Evolutionary conservation across 2,113 vertebrate genomes (phyloP).

Genomic region (Tyrannus savana): DNA sequence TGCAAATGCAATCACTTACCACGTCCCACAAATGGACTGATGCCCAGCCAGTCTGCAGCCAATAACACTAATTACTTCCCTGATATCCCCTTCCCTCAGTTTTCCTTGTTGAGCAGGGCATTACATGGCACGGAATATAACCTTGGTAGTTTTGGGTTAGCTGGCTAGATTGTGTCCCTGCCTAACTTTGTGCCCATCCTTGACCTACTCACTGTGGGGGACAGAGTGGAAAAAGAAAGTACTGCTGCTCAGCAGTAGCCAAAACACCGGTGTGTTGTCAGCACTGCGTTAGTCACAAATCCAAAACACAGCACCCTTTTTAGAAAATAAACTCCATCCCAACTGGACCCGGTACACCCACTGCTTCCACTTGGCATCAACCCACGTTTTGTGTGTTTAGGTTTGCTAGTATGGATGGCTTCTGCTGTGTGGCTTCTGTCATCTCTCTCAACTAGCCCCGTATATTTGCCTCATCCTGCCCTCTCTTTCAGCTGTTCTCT

Average conservation of each 20-base stretch:
- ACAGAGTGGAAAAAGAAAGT: not conserved
- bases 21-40: not conserved
- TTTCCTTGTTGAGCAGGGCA: not conserved
- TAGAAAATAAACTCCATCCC: not conserved
- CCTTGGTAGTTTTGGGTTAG: not conserved
- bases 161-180: not conserved
- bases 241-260: not conserved
- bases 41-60: not conserved
- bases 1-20: not conserved
- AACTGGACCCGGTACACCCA: not conserved
- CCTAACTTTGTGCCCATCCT: not conserved
- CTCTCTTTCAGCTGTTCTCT: not conserved
- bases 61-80: not conserved
- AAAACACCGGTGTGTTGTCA: not conserved
- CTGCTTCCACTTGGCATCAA: not conserved
- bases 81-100: not conserved
- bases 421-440: not conserved
- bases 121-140: not conserved
- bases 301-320: not conserved
- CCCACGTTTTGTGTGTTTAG: not conserved
- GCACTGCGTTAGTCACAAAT: not conserved
- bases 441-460: not conserved
- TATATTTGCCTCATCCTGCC: not conserved
- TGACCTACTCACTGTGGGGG: fast-evolving
- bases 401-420: not conserved